These are phyloP conservation scores for Monopis laevigella DNA, from an alignment of 2,888 invertebrate species.

Conservation along the genomic window DNA sequence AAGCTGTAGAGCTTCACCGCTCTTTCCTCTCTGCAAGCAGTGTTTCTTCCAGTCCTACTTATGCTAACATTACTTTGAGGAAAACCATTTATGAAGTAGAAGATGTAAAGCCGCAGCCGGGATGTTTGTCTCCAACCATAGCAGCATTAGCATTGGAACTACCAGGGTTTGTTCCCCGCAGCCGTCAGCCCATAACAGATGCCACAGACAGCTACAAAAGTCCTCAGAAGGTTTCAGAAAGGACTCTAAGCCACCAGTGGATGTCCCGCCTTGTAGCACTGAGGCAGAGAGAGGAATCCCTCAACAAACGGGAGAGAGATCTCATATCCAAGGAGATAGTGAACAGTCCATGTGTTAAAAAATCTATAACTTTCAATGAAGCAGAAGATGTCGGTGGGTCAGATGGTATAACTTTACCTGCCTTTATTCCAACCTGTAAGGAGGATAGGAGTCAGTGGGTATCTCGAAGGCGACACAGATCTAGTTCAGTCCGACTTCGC, in stretches of 20 bases:
- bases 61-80: slow-evolving; percentile 35
- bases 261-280: slow-evolving; percentile 61
- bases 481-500: slow-evolving; percentile 33
- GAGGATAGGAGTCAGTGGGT: slow-evolving; percentile 26
- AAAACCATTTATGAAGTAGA: not conserved
- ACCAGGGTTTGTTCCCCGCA: slow-evolving; percentile 55
- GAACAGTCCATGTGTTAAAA: slow-evolving; percentile 38
- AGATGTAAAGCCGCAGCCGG: slow-evolving; percentile 26
- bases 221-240: slow-evolving; percentile 61
- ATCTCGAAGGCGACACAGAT: slow-evolving; percentile 36
- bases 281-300: slow-evolving; percentile 57
- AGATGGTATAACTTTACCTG: slow-evolving; percentile 53
- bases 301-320: slow-evolving; percentile 59
- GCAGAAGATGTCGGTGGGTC: slow-evolving; percentile 24
- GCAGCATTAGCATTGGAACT: slow-evolving; percentile 55
- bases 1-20: slow-evolving; percentile 41
- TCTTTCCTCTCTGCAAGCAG: slow-evolving; percentile 34
- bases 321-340: slow-evolving; percentile 52
- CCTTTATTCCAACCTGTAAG: slow-evolving; percentile 31
- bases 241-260: slow-evolving; percentile 66
- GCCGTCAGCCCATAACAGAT: slow-evolving; percentile 38
- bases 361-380: slow-evolving; percentile 24
- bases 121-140: slow-evolving; percentile 45
- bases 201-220: slow-evolving; percentile 32
- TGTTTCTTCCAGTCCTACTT: slow-evolving; percentile 40